Base-by-base conservation (phyloP, 2,888 invertebrate species). In the Apamea sordens region DNA sequence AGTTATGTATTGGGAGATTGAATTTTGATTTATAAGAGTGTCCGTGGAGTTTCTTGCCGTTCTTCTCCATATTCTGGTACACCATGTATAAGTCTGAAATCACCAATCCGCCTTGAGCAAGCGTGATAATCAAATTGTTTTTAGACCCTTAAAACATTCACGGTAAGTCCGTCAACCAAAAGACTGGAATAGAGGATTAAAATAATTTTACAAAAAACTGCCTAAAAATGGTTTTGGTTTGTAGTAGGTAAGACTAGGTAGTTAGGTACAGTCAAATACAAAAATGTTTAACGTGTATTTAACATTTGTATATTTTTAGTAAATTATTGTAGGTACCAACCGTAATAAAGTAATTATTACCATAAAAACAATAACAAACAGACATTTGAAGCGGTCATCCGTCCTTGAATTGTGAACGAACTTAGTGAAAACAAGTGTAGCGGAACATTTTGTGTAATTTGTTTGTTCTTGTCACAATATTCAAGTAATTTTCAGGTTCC, bases 361-460 rank as follows among this genome's bases (percentile, higher is more conserved):
- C 65, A 61, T 15, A 50, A 70, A 53, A 76, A 44, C 21, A 59
- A 50, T 11, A 59, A 61, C 70, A 80, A 76, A 44, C 21, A 21
- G 18, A 44, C 47, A 61, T 70, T 80, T 44, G 50, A 36, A 76
- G 24, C 65, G 59, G 18, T 67, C 76, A 65, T 53, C 70, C 44
- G 77, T 56, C 81, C 77, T 81, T 81, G 81, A 71, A 76, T 61
- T 59, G 10, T 61, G 59, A 44, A 61, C 53, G 50, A 44, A 28
- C 2, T 36, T 2, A 47, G 53, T 41, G 6, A 36, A 28, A 69
- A 70, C 32, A 59, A 64, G 2, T 76, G 63, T n/a, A 71, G 65
- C 44, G 53, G 36, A 67, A 81, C 50, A 13, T 8, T n/a, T 80
- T 71, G 32, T 41, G 8, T 65, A 44, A 61, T n/a, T 71, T 59